Conservation (phyloP, 30 jellyfish, hydroid and myxozoan species). For the Turritopsis rubra region DNA sequence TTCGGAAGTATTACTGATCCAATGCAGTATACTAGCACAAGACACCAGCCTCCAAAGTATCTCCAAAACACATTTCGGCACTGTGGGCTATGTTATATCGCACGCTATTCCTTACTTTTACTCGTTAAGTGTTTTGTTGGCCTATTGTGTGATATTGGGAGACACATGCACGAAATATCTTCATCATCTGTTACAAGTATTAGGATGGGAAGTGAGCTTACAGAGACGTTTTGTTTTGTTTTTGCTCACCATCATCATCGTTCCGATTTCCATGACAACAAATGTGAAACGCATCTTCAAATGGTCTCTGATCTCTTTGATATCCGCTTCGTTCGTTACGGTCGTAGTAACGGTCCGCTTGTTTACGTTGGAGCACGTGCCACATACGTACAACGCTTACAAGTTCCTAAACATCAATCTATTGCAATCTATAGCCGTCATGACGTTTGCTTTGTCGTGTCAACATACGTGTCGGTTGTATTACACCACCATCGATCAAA, state of each 20-base stretch:
- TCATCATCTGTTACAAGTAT: not conserved
- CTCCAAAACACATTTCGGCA: slow-evolving; percentile 6
- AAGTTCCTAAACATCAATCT: slow-evolving; percentile 12
- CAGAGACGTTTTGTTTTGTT: slow-evolving; percentile 13
- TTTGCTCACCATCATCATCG: not conserved
- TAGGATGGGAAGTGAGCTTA: not conserved
- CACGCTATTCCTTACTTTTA: not conserved
- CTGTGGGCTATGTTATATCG: slow-evolving; percentile 12
- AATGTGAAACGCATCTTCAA: slow-evolving; percentile 14
- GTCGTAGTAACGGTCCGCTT: slow-evolving; percentile 16
- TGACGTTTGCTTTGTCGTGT: slow-evolving; percentile 21
- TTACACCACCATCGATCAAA: slow-evolving; percentile 18
- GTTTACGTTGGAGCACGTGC: slow-evolving; percentile 28
- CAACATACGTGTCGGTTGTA: slow-evolving; percentile 32
- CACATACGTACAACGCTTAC: slow-evolving; percentile 6
- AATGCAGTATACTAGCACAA: slow-evolving; percentile 31
- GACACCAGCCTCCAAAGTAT: slow-evolving; percentile 22
- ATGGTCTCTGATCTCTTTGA: slow-evolving; percentile 15
- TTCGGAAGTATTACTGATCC: slow-evolving; percentile 21
- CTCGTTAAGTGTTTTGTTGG: slow-evolving; percentile 23
- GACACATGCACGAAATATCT: slow-evolving; percentile 16
- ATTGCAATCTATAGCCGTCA: slow-evolving; percentile 35
- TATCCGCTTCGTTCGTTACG: slow-evolving; percentile 15
- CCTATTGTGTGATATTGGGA: slow-evolving; percentile 17
- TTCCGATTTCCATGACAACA: slow-evolving; percentile 20